Percentiles rank a stretch among this genome's conserved stretches.
phyloP scores from a whole-genome alignment of 2,113 vertebrate genomes.

The Zosterops japonicus region DNA sequence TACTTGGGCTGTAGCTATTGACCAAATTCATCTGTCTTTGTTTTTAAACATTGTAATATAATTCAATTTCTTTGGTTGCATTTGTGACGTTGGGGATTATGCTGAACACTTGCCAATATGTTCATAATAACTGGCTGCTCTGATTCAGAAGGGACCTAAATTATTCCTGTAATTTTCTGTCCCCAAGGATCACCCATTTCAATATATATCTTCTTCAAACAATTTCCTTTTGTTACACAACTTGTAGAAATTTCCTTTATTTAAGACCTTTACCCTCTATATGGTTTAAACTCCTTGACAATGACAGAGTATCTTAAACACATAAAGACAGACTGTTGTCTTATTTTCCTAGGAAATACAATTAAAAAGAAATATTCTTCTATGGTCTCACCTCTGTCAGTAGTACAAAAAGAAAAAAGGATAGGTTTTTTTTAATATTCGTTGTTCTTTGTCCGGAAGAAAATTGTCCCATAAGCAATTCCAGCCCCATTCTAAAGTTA shows the following conservation, averaged over 20 bases:
- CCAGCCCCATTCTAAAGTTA: background rate
- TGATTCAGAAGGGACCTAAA: background rate
- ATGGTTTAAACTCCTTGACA: background rate
- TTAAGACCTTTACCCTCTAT: background rate
- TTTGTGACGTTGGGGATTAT: background rate
- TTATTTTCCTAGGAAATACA: background rate
- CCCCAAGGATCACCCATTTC: background rate
- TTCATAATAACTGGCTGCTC: background rate
- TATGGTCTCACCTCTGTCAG: background rate
- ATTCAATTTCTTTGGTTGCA: background rate
- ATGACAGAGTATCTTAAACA: background rate
- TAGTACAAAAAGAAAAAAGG: background rate
- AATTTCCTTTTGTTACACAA: background rate
- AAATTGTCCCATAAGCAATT: background rate
- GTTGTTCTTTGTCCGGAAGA: background rate
- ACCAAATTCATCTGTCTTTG: background rate
- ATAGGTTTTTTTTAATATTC: rapidly evolving
- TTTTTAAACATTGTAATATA: background rate
- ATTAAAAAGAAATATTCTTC: background rate
- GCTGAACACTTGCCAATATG: background rate
- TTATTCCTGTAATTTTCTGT: background rate
- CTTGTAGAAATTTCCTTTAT: background rate
- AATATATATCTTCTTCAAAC: background rate
- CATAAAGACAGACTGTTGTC: background rate
- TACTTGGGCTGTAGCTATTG: background rate